phyloP scores from a whole-genome alignment of 23 tunicate genomes.

The Halocynthia aurantium region DNA sequence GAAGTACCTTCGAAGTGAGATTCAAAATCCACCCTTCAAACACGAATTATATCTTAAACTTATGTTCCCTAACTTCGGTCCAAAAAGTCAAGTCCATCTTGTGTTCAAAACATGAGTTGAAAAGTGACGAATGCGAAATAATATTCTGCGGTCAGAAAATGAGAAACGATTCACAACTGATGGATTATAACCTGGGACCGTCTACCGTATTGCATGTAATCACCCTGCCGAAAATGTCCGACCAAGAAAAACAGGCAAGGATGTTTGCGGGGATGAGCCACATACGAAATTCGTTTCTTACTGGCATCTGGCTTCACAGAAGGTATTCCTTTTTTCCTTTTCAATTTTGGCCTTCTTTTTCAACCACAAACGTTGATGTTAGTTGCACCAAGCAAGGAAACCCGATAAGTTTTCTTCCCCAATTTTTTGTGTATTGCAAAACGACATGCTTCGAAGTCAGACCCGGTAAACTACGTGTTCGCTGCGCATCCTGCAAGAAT shows the following conservation, averaged over 20 bases:
- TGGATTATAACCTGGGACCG: neutral
- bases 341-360: neutral
- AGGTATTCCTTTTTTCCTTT: neutral
- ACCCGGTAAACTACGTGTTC: constrained; percentile 24
- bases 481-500: constrained; percentile 6
- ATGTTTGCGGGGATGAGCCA: neutral
- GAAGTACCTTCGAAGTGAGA: too few species aligned
- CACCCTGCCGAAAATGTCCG: neutral
- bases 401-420: neutral
- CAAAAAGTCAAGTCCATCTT: neutral
- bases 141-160: constrained; percentile 21
- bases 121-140: neutral
- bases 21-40: too few species aligned
- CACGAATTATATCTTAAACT: too few species aligned
- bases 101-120: neutral
- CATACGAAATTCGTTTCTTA: neutral
- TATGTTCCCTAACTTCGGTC: too few species aligned
- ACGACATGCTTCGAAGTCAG: neutral
- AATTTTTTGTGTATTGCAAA: constrained; percentile 15
- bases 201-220: constrained; percentile 9
- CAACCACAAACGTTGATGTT: too few species aligned
- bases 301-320: constrained; percentile 19
- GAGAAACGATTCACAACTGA: constrained; percentile 7
- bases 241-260: neutral
- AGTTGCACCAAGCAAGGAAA: too few species aligned